Evolutionary conservation across 2,113 vertebrate species (phyloP).

Genomic region (Ammodytes dubius): DNA sequence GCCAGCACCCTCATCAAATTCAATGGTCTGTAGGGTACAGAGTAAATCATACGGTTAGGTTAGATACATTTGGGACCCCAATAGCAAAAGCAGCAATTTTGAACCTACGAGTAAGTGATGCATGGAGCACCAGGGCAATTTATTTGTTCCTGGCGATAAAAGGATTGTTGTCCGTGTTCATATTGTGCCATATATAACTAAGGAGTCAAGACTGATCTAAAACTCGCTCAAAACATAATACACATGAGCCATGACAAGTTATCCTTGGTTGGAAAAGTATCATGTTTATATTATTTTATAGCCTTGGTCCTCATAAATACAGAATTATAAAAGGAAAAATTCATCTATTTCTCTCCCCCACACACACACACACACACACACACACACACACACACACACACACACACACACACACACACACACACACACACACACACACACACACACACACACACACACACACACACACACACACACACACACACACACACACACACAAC

Average conservation of each 20-base stretch:
- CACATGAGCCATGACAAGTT: neutral
- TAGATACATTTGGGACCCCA: neutral
- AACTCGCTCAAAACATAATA: neutral
- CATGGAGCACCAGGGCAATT: neutral
- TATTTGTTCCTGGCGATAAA: neutral
- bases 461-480: too few relatives aligned
- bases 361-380: neutral
- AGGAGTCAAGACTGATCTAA: neutral
- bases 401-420: too few relatives aligned
- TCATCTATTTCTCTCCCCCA: neutral
- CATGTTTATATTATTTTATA: neutral
- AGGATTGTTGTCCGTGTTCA: neutral
- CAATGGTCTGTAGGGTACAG: slow-evolving; percentile 88
- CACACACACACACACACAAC: too few relatives aligned
- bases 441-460: too few relatives aligned
- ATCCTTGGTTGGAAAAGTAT: neutral
- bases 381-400: neutral
- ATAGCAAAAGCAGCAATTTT: neutral
- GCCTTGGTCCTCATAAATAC: slow-evolving; percentile 1
- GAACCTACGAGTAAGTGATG: neutral
- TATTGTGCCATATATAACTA: neutral
- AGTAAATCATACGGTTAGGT: neutral
- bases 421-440: too few relatives aligned
- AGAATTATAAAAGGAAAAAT: slow-evolving; percentile 1
- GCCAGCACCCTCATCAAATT: slow-evolving; percentile 96